Percentiles rank a stretch among this genome's conserved stretches.
phyloP scores from a whole-genome alignment of 2,113 vertebrate genomes.

The Arothron firmamentum region DNA sequence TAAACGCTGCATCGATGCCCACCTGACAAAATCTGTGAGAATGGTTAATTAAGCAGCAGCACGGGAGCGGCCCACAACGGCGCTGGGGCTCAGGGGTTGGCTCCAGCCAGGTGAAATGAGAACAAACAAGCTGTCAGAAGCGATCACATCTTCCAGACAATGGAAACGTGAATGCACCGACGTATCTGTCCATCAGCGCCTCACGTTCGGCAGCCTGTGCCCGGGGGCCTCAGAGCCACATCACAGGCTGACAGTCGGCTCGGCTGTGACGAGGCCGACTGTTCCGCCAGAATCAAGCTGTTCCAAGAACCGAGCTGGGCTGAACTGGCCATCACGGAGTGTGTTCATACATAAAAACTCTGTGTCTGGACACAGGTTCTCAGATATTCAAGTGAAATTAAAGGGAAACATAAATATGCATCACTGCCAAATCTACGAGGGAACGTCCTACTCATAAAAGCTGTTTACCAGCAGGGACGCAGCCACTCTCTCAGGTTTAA shows the following conservation, averaged over 20 bases:
- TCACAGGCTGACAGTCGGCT: conserved; percentile 43
- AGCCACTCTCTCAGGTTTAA: conserved; percentile 58
- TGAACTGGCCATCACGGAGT: neutral
- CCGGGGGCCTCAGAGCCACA: conserved; percentile 34
- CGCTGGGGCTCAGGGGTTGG: conserved; percentile 45
- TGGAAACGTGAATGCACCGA: conserved; percentile 59
- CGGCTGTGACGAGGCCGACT: conserved; percentile 40
- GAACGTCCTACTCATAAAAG: conserved; percentile 45
- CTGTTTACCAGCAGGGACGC: conserved; percentile 56
- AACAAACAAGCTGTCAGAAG: conserved; percentile 77
- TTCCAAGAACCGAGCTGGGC: conserved; percentile 1
- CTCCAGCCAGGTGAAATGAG: conserved; percentile 73
- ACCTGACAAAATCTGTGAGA: conserved; percentile 21
- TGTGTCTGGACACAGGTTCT: neutral
- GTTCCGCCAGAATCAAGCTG: conserved; percentile 36
- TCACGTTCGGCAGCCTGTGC: conserved; percentile 44
- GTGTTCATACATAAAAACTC: neutral
- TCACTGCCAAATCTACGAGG: conserved; percentile 37
- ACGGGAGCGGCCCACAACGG: conserved; percentile 36
- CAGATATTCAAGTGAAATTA: conserved; percentile 2
- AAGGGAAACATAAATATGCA: conserved; percentile 30
- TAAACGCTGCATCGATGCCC: no score
- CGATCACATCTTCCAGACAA: conserved; percentile 66
- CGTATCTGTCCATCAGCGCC: conserved; percentile 65
- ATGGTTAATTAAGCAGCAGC: conserved; percentile 31